phyloP scores from a whole-genome alignment of 2,113 vertebrate species.

The Poecile atricapillus region DNA sequence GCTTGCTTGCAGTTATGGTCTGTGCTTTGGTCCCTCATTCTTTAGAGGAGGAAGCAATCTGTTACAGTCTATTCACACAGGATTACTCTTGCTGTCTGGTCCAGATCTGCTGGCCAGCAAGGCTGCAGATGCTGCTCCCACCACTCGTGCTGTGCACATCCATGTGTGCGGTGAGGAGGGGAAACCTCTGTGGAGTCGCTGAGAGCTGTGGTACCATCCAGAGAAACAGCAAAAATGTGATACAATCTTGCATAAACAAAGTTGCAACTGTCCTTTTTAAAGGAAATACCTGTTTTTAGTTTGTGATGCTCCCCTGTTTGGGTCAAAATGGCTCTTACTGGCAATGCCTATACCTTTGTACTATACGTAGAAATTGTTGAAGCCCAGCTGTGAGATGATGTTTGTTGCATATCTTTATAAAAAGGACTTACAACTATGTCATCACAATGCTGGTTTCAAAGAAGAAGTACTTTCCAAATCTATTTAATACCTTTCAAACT shows the following conservation, averaged over 20 bases:
- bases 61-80: not conserved
- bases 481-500: not conserved
- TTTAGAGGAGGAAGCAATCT: not conserved
- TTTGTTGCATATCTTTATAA: not conserved
- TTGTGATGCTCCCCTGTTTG: not conserved
- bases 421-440: not conserved
- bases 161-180: fast-evolving
- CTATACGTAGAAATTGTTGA: not conserved
- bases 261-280: not conserved
- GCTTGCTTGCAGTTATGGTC: not conserved
- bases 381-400: not conserved
- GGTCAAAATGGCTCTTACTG: not conserved
- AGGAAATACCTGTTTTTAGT: not conserved
- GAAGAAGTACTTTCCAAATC: not conserved
- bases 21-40: not conserved
- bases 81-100: not conserved
- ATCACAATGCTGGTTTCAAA: not conserved
- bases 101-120: not conserved
- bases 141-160: not conserved
- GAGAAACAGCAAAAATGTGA: not conserved
- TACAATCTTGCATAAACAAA: not conserved
- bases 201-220: not conserved
- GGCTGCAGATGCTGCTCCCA: not conserved
- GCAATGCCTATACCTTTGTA: not conserved
- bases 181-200: not conserved